Evolutionary conservation across 2,797 vertebrate genomes (phyloP), one percentile per base, ranked within the genome.

Genomic region (Gymnoscopelus microlampas): DNA sequence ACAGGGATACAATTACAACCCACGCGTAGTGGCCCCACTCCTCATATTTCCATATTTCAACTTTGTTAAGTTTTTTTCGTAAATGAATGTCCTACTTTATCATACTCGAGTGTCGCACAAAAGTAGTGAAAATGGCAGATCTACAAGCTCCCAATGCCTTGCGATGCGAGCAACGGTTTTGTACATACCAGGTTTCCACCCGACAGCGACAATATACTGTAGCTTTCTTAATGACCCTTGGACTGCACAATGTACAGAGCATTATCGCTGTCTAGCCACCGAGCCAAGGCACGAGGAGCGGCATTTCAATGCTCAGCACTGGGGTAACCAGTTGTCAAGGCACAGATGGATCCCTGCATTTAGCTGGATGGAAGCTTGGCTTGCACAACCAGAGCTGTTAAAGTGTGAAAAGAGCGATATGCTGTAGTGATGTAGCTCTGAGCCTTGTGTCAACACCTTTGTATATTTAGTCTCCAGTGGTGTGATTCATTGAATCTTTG

Each of bases 251-350:
- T 13, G 62, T 48, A 11, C n/a, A 50, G 47, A 32, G 71, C 59
- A 71, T 85, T 79, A 83, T 79, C 77, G 60, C 78, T n/a, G 55
- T 64, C 68, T 15, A 15, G 61, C 77, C 68, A 39, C 73, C 77
- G 74, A 70, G 39, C 53, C 49, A 56, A 7, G 74, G 53, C 74
- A 68, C 71, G 79, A n/a, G 66, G 65, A 74, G 56, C 2, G 66
- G 73, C 86, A 79, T 80, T 73, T 5, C 68, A 64, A 66, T 1
- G 14, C 68, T 47, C 35, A 39, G 66, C 35, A 63, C 68, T 15
- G 63, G 60, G 76, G 56, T 51, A 78, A 84, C 39, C 77, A 77
- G 67, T 75, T 67, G 65, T 67, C 78, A 29, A 53, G 47, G 59
- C 71, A 66, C 76, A 81, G 79, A 77, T 65, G 65, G 77, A 72